Percentiles rank a stretch among this genome's conserved stretches.
Evolutionary conservation across 2,113 vertebrate genomes (phyloP).

Genomic region (Scytalopus superciliaris): DNA sequence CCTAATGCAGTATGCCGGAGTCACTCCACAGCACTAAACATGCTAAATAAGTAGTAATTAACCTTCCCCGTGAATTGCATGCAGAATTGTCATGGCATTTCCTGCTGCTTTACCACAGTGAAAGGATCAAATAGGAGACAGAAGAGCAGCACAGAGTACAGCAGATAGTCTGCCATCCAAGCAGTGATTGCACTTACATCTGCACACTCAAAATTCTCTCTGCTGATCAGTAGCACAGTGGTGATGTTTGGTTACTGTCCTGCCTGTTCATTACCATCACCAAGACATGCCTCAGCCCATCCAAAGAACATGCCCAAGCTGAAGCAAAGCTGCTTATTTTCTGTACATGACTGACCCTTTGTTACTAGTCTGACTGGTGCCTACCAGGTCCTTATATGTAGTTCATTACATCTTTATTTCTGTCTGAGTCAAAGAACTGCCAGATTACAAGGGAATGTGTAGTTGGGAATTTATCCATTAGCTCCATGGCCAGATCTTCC

Average conservation of each 20-base stretch:
- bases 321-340: background rate
- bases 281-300: too few species aligned
- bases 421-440: background rate
- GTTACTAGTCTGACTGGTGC: background rate
- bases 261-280: background rate
- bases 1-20: background rate
- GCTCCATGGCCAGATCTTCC: background rate
- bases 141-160: background rate
- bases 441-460: background rate
- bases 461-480: background rate
- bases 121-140: background rate
- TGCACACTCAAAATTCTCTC: too few species aligned
- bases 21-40: too few species aligned
- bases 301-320: background rate
- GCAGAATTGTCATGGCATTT: background rate
- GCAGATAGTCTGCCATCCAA: background rate
- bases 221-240: fast-evolving
- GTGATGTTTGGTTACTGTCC: background rate
- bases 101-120: background rate
- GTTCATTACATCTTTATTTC: background rate
- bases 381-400: background rate
- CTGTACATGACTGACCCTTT: background rate
- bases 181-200: background rate
- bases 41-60: background rate
- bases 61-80: background rate